A percentile compares a stretch with the other conserved stretches of the same genome.
Conservation (phyloP, 2,113 vertebrate genomes). For the Tichodroma muraria region DNA sequence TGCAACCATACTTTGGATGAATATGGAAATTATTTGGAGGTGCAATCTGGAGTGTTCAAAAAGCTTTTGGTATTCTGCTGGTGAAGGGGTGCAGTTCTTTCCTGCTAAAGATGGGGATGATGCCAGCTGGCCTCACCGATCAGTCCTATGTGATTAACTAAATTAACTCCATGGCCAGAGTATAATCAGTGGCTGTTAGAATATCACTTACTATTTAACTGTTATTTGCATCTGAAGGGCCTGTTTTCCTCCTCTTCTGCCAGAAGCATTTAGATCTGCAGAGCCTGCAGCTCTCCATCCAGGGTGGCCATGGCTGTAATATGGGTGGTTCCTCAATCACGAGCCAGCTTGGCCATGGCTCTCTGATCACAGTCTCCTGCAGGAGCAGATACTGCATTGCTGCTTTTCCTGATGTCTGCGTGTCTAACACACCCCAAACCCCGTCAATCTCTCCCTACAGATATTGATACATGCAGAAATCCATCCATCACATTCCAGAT, state of each 20-base stretch:
- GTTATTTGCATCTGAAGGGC: not conserved
- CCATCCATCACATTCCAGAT: not conserved
- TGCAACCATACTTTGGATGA: not conserved
- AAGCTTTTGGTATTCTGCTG: not conserved
- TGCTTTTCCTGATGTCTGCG: not conserved
- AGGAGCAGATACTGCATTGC: not conserved
- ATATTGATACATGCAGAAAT: not conserved
- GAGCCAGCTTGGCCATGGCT: not conserved
- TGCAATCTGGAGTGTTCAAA: not conserved
- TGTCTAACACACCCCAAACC: not conserved
- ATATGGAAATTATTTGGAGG: not conserved
- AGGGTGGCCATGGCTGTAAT: rapidly evolving
- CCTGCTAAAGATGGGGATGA: not conserved
- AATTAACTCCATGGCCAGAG: not conserved
- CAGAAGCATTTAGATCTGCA: not conserved
- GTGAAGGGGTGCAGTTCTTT: not conserved
- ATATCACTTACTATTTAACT: not conserved
- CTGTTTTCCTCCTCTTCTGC: not conserved
- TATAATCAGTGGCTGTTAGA: not conserved
- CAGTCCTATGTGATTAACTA: not conserved
- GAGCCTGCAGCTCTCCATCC: not conserved
- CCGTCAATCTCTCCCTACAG: rapidly evolving
- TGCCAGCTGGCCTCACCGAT: not conserved
- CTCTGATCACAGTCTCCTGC: not conserved
- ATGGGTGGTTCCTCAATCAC: not conserved